Conservation (phyloP, 2,888 invertebrate species). For the Archaeoteleia sp. region DNA sequence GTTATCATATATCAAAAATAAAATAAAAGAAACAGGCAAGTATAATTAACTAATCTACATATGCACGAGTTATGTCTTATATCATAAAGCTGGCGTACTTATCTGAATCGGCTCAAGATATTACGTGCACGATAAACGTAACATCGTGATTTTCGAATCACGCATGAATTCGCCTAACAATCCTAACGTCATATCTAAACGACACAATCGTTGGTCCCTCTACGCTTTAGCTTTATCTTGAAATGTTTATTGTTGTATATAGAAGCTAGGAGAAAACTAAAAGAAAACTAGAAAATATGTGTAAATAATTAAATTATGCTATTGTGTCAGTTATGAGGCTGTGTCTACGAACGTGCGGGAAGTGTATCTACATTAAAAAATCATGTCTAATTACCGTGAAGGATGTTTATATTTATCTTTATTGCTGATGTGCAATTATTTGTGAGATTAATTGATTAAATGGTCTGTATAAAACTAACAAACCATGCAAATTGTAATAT, state of each 20-base stretch:
- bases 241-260: slow-evolving; percentile 68
- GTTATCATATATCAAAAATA: too few species aligned
- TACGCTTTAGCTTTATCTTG: slow-evolving; percentile 75
- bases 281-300: slow-evolving; percentile 40
- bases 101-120: slow-evolving; percentile 11
- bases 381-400: neutral
- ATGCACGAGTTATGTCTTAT: slow-evolving; percentile 5
- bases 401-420: neutral
- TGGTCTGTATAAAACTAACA: slow-evolving; percentile 22
- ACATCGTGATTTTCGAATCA: slow-evolving; percentile 4
- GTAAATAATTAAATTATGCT: slow-evolving; percentile 14
- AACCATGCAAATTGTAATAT: slow-evolving; percentile 24
- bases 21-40: too few species aligned
- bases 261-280: slow-evolving; percentile 67
- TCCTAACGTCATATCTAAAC: slow-evolving; percentile 68
- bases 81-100: slow-evolving; percentile 14
- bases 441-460: slow-evolving; percentile 1
- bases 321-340: slow-evolving; percentile 21
- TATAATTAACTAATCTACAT: slow-evolving; percentile 16
- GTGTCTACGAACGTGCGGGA: slow-evolving; percentile 20
- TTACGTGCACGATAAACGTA: neutral
- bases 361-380: neutral
- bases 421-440: slow-evolving; percentile 1
- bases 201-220: slow-evolving; percentile 73
- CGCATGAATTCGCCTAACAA: slow-evolving; percentile 70